phyloP scores from a whole-genome alignment of 2,888 invertebrate species.

The Oasisia sp. region DNA sequence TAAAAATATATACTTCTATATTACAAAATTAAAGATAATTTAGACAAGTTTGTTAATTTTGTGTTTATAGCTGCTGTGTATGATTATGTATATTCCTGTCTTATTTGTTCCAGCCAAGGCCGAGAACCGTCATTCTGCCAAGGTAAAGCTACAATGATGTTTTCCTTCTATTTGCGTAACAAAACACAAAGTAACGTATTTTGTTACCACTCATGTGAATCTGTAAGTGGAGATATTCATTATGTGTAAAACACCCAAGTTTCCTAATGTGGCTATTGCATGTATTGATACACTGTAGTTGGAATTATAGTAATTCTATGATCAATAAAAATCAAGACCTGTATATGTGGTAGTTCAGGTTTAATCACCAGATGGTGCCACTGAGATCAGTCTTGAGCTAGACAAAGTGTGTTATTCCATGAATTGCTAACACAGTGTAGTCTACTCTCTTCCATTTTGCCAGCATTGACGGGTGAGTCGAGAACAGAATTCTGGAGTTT shows the following conservation, averaged over 20 bases:
- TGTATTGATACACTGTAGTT: background rate
- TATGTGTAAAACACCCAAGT: background rate
- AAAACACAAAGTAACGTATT: too few relatives aligned
- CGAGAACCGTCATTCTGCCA: background rate
- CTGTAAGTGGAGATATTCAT: background rate
- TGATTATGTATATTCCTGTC: background rate
- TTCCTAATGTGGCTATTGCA: background rate
- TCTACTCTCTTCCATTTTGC: background rate
- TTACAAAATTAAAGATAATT: too few relatives aligned
- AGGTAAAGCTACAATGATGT: background rate
- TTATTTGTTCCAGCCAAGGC: background rate
- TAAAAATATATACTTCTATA: too few relatives aligned
- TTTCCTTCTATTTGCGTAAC: background rate
- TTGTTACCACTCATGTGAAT: background rate
- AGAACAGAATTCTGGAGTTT: background rate
- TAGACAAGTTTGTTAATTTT: background rate
- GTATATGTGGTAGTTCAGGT: background rate
- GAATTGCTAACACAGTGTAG: background rate
- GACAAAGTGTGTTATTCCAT: background rate
- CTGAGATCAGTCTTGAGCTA: background rate
- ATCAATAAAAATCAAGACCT: background rate
- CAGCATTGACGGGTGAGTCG: background rate
- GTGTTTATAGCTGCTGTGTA: background rate
- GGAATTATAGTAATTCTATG: background rate
- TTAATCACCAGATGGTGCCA: background rate